Base-by-base conservation (phyloP, 92 coral and sea anemone genomes). In the Heteractis magnifica region DNA sequence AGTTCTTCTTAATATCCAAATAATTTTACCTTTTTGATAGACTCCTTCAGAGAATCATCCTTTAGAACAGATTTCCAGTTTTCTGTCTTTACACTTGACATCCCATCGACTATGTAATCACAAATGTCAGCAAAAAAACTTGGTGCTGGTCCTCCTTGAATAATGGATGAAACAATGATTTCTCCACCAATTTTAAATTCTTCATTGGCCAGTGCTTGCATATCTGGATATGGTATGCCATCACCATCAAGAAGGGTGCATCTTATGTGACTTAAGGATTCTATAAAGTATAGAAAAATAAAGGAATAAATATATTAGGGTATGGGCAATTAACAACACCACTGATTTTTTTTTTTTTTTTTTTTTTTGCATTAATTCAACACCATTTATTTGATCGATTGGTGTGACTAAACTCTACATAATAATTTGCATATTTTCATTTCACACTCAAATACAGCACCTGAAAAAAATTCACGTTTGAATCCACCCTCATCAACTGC, bases 401-500 rank as follows among this genome's bases (percentile, higher is more conserved):
- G 56, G 8, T 53, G 56, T 53, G 56, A 53, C 56, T 53, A 53
- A 53, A 0, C 56, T 6, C 12, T 53, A 6, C 56, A 53, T 53
- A 7, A 11, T 53, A 11, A 6, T 53, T 26, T 26, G 34, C 34
- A 26, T 26, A 26, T 53, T 53, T 53, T 11, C 56, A 53, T 53
- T 53, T 77, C 6, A 6, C 58, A 6, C 11, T 11, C 6, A 53
- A 53, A 15, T 8, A 74, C 79, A 83, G 56, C 68, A 92, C 95
- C 95, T 90, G 95, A 77, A 21, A 90, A 88, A 79, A 93, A 93
- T 83, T 93, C 91, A 52, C 93, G 88, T 9, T 59, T 80, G 48
- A 93, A 90, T 51, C 93, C 96, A 59, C 96, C 96, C 79, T 87
- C 95, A 83, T 89, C 95, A 4, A 91, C 77, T 10, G 92, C 90